Base-by-base conservation (phyloP, 2,888 invertebrate species). In the Aphodius granarius region DNA sequence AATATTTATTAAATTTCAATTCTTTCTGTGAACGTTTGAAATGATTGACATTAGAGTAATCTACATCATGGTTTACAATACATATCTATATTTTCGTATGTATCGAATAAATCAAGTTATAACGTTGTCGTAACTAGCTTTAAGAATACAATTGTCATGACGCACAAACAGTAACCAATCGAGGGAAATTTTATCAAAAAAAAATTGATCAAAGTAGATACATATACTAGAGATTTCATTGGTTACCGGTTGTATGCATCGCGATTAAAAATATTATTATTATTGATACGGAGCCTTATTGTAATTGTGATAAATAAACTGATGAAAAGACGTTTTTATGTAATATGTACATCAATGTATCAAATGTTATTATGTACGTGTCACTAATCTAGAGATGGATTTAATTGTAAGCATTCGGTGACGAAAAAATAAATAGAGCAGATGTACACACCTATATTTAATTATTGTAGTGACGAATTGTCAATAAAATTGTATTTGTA, bases 281-380 rank as follows among this genome's bases (percentile, higher is more conserved):
- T 79, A 80, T 79, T 81, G 79, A 80, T 80, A 81, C 77, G 80
- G 77, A 82, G 83, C 83, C 83, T 83, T 83, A 83, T 80, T 82
- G 79, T 83, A 81, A 82, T 83, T 83, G 83, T 83, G 83, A 83
- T 83, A 83, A 82, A 79, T 68, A 75, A 75, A 77, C 21, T 18
- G 17, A 68, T 21, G 5, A 66, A 75, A 77, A 76, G 75, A 75
- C 72, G 68, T 77, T 77, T 23, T 72, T 68, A 68, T 20, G 20
- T 20, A 22, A 20, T 19, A 17, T n/a, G 18, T 68, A n/a, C 20
- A n/a, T 68, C 22, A n/a, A 20, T 68, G 68, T 68, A 19, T 21
- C 5, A n/a, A 22, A 68, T 19, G 22, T 21, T 68, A 16, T 15
- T 65, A 22, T 68, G 22, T 68, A 68, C 22, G 68, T 68, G 68